A percentile compares a stretch with the other conserved stretches of the same genome.
Evolutionary conservation across 2,888 invertebrate genomes (phyloP).

Genomic region (Dascillus cervinus): DNA sequence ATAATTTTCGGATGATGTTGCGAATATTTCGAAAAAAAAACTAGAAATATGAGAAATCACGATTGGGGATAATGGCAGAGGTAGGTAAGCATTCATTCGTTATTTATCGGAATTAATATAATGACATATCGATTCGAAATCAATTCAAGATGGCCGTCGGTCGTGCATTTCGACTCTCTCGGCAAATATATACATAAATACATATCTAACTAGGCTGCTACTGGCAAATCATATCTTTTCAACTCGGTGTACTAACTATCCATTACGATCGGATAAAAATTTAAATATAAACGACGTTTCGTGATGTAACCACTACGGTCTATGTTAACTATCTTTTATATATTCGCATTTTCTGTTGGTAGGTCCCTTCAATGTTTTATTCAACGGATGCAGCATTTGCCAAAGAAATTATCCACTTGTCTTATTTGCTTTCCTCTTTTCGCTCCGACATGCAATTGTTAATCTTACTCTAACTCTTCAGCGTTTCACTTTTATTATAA

Average conservation of each 20-base stretch:
- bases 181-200: conserved; percentile 36
- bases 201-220: conserved; percentile 32
- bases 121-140: conserved; percentile 38
- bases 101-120: conserved; percentile 38
- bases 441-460: conserved; percentile 34
- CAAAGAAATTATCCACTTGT: conserved; percentile 39
- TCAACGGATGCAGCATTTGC: conserved; percentile 36
- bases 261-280: conserved; percentile 31
- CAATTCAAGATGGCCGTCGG: conserved; percentile 35
- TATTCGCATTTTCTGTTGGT: conserved; percentile 19
- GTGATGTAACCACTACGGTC: conserved; percentile 27
- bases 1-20: no score
- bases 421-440: conserved; percentile 34
- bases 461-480: conserved; percentile 29
- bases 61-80: conserved; percentile 22
- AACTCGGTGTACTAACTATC: conserved; percentile 27
- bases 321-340: conserved; percentile 23
- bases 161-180: conserved; percentile 31
- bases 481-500: conserved; percentile 22
- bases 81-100: conserved; percentile 22
- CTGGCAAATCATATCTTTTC: conserved; percentile 34
- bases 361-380: conserved; percentile 31
- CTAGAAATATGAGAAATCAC: conserved; percentile 22
- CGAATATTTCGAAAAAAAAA: no score
- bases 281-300: conserved; percentile 33